These are phyloP conservation scores for Apodemus sylvaticus DNA, from an alignment of 2,113 vertebrate genomes.

Conservation along the genomic window DNA sequence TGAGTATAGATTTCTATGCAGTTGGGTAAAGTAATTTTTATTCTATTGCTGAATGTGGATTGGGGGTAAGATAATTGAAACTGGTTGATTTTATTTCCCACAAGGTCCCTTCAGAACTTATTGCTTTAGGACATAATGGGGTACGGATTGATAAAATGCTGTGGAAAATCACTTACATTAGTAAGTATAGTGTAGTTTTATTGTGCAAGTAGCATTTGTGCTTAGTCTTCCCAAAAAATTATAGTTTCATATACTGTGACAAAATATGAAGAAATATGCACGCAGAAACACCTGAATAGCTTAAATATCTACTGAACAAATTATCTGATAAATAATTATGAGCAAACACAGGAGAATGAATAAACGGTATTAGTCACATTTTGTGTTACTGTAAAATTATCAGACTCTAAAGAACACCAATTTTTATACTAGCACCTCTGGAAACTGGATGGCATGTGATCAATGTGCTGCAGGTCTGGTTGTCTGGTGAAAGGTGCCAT, in stretches of 20 bases:
- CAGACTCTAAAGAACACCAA: neutral
- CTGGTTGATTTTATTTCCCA: constrained; percentile 20
- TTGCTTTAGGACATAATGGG: neutral
- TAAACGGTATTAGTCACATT: neutral
- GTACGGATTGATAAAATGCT: neutral
- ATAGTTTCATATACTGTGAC: neutral
- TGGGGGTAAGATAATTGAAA: neutral
- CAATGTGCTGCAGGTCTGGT: neutral
- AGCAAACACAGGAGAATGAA: neutral
- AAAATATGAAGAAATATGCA: neutral
- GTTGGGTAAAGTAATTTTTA: neutral
- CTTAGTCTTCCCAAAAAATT: constrained; percentile 2
- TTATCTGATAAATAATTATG: neutral
- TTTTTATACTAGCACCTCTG: neutral
- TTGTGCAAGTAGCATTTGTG: neutral
- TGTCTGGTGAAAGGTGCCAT: neutral
- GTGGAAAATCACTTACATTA: neutral
- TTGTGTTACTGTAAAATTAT: neutral
- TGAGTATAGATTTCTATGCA: neutral
- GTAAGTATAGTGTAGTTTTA: neutral
- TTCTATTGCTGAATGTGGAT: neutral
- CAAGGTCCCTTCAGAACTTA: neutral
- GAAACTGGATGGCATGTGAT: neutral
- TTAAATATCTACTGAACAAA: neutral
- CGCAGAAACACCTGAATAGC: neutral